A percentile compares a stretch with the other conserved stretches of the same genome.
These are phyloP conservation scores for Tinea pellionella DNA, from an alignment of 2,888 invertebrate species.

Conservation along the genomic window DNA sequence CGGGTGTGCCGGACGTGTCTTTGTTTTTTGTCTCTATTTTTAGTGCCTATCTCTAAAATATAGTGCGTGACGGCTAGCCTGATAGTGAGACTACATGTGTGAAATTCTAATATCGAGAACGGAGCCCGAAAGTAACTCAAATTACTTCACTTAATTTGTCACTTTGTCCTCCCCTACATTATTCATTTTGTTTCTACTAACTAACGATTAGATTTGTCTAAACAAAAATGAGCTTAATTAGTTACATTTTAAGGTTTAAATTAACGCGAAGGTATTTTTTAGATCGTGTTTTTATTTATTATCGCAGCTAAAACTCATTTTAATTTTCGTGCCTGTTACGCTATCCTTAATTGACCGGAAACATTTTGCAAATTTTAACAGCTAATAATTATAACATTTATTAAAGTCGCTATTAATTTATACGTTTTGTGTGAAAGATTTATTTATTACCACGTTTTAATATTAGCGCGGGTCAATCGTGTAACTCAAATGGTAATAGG, in stretches of 20 bases:
- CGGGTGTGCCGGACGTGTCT: too few species aligned
- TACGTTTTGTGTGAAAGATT: too few species aligned
- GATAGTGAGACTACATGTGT: too few species aligned
- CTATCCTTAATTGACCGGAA: constrained; percentile 7
- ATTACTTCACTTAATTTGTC: constrained; percentile 7
- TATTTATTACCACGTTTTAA: too few species aligned
- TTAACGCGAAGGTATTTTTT: background rate
- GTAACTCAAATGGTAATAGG: too few species aligned
- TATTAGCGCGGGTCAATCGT: too few species aligned
- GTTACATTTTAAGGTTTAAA: background rate
- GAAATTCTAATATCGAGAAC: too few species aligned
- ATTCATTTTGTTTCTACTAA: constrained; percentile 6
- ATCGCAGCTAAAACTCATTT: background rate
- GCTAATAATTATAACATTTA: constrained; percentile 7
- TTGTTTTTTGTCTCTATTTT: too few species aligned
- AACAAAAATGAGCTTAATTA: background rate
- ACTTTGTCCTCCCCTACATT: background rate
- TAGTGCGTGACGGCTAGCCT: too few species aligned
- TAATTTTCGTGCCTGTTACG: constrained; percentile 3
- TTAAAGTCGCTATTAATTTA: background rate
- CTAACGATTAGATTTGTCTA: background rate
- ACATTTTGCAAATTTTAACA: constrained; percentile 8
- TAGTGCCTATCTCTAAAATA: too few species aligned
- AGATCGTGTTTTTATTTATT: constrained; percentile 8
- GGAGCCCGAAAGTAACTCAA: too few species aligned